Percentiles rank a stretch among this genome's conserved stretches.
Conservation (phyloP, 2,888 invertebrate genomes). For the Cerastis leucographa region DNA sequence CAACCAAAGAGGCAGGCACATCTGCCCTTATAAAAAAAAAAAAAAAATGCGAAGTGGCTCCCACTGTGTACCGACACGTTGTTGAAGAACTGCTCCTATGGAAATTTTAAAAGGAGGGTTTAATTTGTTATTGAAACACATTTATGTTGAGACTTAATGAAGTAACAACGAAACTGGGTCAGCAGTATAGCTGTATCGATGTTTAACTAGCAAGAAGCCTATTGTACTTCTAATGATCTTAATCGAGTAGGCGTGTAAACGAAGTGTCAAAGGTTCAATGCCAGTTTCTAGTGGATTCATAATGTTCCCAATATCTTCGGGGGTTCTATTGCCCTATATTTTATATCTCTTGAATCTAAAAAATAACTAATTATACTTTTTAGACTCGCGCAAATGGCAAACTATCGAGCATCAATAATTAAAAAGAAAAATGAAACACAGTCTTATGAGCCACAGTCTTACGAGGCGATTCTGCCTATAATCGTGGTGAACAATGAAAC, state of each 20-base stretch:
- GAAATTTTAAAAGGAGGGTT: too few relatives aligned
- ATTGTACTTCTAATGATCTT: background rate
- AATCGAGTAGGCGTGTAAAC: background rate
- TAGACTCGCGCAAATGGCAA: slow-evolving; percentile 67
- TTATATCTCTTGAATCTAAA: background rate
- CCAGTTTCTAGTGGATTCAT: background rate
- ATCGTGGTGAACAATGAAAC: slow-evolving; percentile 47
- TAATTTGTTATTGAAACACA: too few relatives aligned
- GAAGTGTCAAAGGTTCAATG: background rate
- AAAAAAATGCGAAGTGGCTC: too few relatives aligned
- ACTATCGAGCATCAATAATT: slow-evolving; percentile 22
- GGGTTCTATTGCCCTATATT: too few relatives aligned
- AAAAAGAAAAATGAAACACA: slow-evolving; percentile 32
- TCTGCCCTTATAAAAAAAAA: too few relatives aligned
- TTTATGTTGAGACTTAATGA: background rate
- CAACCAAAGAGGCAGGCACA: too few relatives aligned
- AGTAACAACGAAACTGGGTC: slow-evolving; percentile 18
- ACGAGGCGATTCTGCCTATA: slow-evolving; percentile 32
- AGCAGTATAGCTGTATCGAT: slow-evolving; percentile 10
- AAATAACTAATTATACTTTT: slow-evolving; percentile 23
- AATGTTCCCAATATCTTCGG: background rate
- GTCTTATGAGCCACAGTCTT: background rate
- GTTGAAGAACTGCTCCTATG: too few relatives aligned
- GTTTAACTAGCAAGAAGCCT: slow-evolving; percentile 1
- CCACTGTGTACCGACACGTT: too few relatives aligned